A percentile compares a stretch with the other conserved stretches of the same genome.
These are phyloP conservation scores for Laticauda colubrina DNA, from an alignment of 2,113 vertebrate species.

Conservation along the genomic window DNA sequence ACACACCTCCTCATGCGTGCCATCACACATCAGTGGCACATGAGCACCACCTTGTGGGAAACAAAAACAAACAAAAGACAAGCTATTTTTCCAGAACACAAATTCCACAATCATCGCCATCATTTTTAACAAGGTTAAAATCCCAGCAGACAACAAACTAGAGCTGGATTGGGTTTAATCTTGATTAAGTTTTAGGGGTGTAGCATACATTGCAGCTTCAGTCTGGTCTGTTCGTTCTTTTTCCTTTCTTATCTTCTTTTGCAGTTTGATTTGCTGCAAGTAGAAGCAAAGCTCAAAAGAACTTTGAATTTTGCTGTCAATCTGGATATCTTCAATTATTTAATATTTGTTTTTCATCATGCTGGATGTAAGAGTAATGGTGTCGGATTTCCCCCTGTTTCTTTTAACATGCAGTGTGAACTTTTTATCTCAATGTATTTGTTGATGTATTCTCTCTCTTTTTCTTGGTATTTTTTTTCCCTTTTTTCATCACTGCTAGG, in stretches of 20 bases:
- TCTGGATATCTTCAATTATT: neutral
- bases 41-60: neutral
- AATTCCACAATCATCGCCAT: too few species aligned
- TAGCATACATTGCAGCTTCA: neutral
- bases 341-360: neutral
- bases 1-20: neutral
- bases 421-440: neutral
- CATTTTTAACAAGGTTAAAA: neutral
- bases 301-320: neutral
- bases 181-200: neutral
- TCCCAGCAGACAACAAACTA: rapidly evolving
- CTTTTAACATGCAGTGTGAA: neutral
- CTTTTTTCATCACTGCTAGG: neutral
- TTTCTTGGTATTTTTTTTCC: neutral
- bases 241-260: neutral
- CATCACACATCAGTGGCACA: neutral
- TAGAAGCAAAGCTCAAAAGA: neutral
- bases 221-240: neutral
- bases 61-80: too few species aligned
- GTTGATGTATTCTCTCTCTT: neutral
- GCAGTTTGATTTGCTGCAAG: neutral
- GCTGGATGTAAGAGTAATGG: neutral
- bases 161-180: neutral
- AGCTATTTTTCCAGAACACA: too few species aligned
- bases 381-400: neutral